Percentiles rank a stretch among this genome's conserved stretches.
These are phyloP conservation scores for Danio tinwini DNA, from an alignment of 2,797 vertebrate genomes.

Conservation along the genomic window DNA sequence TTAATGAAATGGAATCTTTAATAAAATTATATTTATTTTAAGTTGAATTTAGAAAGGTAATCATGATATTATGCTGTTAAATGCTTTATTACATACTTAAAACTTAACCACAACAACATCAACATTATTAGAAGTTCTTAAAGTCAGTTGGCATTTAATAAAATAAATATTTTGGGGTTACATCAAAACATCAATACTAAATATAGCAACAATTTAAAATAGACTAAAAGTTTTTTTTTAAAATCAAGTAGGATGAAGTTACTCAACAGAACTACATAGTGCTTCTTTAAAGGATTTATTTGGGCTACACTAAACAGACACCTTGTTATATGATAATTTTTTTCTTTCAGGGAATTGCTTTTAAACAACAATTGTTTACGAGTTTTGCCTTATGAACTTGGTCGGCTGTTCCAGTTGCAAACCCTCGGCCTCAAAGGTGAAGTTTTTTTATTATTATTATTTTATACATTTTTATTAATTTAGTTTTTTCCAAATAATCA, in stretches of 20 bases:
- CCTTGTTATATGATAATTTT: neutral
- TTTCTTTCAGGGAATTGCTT: constrained; percentile 93
- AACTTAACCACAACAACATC: too few species aligned
- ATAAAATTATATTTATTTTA: too few species aligned
- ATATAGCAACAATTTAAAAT: neutral
- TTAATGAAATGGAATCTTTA: too few species aligned
- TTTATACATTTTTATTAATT: too few species aligned
- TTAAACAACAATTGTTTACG: constrained; percentile 99
- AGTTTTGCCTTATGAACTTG: constrained; percentile 99
- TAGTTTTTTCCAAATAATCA: too few species aligned
- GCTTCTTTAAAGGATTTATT: neutral
- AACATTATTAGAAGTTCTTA: neutral
- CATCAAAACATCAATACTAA: neutral
- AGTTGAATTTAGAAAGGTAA: too few species aligned
- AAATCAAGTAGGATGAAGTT: neutral
- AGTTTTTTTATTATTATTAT: neutral
- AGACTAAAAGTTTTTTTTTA: neutral
- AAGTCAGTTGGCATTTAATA: neutral
- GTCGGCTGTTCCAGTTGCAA: constrained; percentile 97
- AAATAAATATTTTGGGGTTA: neutral
- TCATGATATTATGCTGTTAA: too few species aligned
- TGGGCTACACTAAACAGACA: neutral
- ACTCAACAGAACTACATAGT: neutral
- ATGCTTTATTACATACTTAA: too few species aligned
- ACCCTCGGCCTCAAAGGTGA: constrained; percentile 96